phyloP scores from a whole-genome alignment of 2,113 vertebrate genomes.

The Motacilla alba region DNA sequence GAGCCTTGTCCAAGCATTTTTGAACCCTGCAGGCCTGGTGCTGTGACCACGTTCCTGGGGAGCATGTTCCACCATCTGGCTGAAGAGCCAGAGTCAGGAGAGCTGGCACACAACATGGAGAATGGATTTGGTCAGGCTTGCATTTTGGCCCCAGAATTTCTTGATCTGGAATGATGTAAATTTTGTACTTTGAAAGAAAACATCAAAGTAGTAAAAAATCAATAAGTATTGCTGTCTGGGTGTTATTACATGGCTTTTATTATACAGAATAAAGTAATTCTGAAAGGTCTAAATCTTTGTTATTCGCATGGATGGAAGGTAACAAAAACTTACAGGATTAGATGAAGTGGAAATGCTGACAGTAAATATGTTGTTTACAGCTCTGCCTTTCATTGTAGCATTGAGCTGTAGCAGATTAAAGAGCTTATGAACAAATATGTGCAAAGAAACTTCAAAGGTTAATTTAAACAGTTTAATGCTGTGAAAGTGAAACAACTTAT shows the following conservation, averaged over 20 bases:
- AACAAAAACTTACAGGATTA: background rate
- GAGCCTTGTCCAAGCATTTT: background rate
- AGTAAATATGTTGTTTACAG: background rate
- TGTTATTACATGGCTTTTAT: background rate
- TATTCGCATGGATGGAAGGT: background rate
- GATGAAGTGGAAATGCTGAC: background rate
- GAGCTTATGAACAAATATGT: background rate
- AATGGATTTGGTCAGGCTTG: background rate
- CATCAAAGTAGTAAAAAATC: background rate
- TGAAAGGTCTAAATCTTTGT: background rate
- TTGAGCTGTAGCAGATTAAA: background rate
- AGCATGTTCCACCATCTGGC: background rate
- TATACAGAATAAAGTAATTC: background rate
- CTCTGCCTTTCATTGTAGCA: background rate
- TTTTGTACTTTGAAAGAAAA: background rate
- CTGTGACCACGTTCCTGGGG: background rate
- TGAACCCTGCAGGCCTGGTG: background rate
- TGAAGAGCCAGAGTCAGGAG: background rate
- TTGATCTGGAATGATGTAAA: background rate
- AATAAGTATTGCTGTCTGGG: background rate
- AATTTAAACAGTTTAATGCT: background rate
- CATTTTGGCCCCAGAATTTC: background rate
- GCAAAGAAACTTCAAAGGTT: constrained; percentile 8
- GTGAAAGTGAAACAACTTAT: background rate
- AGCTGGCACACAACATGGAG: background rate